Conservation (phyloP, 2,797 vertebrate species). For the Gymnodraco acuticeps region DNA sequence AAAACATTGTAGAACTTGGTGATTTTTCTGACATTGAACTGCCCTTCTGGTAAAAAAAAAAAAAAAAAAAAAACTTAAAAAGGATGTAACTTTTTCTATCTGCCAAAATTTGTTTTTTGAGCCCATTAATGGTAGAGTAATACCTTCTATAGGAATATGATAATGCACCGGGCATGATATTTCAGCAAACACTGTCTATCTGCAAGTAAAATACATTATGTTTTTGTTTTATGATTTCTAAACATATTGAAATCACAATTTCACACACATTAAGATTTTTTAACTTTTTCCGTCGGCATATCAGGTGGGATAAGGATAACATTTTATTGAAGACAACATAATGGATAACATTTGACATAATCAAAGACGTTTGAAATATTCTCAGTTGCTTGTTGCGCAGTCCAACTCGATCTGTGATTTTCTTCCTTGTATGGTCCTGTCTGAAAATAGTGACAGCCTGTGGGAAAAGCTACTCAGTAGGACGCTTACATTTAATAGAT, state of each 20-base stretch:
- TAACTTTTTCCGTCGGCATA: constrained; percentile 4
- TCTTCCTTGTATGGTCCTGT: constrained; percentile 13
- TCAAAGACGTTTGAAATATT: neutral
- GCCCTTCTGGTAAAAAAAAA: neutral
- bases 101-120: neutral
- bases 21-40: constrained; percentile 3
- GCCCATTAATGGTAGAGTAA: neutral
- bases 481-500: constrained; percentile 55
- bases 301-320: neutral
- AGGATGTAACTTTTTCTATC: neutral
- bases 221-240: neutral
- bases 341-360: no score
- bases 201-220: constrained; percentile 7
- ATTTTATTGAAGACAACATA: no score
- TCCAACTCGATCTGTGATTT: constrained; percentile 27
- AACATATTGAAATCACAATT: constrained; percentile 6
- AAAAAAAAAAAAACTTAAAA: neutral
- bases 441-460: constrained; percentile 33
- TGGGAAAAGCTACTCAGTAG: constrained; percentile 59
- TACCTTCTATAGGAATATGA: neutral
- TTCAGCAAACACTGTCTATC: neutral
- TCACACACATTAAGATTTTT: neutral
- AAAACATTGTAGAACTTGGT: neutral
- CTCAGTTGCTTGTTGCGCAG: neutral
- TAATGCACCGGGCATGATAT: constrained; percentile 13